Conservation (phyloP, 2,113 vertebrate genomes). For the Otolemur garnettii region DNA sequence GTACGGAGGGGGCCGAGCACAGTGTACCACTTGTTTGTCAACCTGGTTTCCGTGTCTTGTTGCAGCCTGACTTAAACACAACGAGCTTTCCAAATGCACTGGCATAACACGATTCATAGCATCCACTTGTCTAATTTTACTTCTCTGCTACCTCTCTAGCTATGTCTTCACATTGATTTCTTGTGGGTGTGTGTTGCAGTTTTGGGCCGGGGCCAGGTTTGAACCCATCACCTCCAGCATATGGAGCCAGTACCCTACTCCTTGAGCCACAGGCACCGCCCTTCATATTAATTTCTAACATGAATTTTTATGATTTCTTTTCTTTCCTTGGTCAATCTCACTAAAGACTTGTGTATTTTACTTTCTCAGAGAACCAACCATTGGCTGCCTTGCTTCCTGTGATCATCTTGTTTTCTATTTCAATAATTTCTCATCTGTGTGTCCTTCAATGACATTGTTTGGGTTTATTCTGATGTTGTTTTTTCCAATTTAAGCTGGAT, state of each 20-base stretch:
- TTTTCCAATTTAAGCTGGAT: not conserved
- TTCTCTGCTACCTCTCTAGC: not conserved
- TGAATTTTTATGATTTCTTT: not conserved
- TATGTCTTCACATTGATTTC: not conserved
- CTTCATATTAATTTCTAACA: not conserved
- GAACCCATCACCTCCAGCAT: too few relatives aligned
- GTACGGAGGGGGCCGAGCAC: not conserved
- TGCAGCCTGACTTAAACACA: too few relatives aligned
- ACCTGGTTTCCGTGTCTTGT: too few relatives aligned
- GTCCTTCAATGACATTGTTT: not conserved
- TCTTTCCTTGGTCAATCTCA: not conserved
- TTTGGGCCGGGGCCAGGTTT: too few relatives aligned
- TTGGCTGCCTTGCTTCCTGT: not conserved
- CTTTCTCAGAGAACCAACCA: not conserved
- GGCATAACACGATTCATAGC: not conserved
- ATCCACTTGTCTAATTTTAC: not conserved
- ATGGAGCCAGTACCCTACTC: too few relatives aligned
- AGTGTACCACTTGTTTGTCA: too few relatives aligned
- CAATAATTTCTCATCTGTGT: not conserved
- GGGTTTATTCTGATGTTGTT: not conserved
- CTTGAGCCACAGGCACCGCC: too few relatives aligned
- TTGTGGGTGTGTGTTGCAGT: too few relatives aligned
- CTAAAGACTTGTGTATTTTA: not conserved
- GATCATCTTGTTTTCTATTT: not conserved
- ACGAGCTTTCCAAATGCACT: not conserved